Evolutionary conservation across 2,797 vertebrate genomes (phyloP), one percentile per base, ranked within the genome.

Genomic region (Eospalax fontanierii): DNA sequence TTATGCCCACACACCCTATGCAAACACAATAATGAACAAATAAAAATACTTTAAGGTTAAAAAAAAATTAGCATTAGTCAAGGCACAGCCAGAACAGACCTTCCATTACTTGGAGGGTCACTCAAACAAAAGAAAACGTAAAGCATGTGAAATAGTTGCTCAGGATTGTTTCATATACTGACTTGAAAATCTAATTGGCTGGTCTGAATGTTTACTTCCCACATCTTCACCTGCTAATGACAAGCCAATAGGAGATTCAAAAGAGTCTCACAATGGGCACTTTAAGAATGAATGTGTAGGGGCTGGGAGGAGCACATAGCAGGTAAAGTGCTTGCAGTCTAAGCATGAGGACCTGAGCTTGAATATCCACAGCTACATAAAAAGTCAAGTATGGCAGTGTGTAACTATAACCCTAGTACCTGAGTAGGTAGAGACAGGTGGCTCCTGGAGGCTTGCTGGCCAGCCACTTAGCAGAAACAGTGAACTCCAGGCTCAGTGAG

Each of bases 171-270:
- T 71, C 66, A n/a, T 43, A 87, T 11, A 43, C 0, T 84, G 54
- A 85, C 35, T 74, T 84, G 6, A 94, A 94, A 90, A 30, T n/a
- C 74, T 57, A 35, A 15, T n/a, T 33, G 73, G 28, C 89, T 80
- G 70, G 28, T 22, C 2, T 10, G 57, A 68, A 2, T 35, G 3
- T 86, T 75, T 66, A 46, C 22, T 28, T 74, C 21, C 33, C 57
- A 40, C 38, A 16, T 65, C 30, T 11, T 43, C 26, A 65, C 65
- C 63, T n/a, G 46, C 82, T 93, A 22, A 63, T 9, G 63, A 57
- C 80, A 82, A 43, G 38, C 2, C 54, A 91, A 79, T 10, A 38
- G 15, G 38, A 73, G 8, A 90, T 68, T 54, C 15, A 73, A 73
- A 79, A 84, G 28, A 75, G 24, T 83, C 6, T 65, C 10, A 61